Base-by-base conservation (phyloP, 2,797 vertebrate species). In the Pampus argenteus region DNA sequence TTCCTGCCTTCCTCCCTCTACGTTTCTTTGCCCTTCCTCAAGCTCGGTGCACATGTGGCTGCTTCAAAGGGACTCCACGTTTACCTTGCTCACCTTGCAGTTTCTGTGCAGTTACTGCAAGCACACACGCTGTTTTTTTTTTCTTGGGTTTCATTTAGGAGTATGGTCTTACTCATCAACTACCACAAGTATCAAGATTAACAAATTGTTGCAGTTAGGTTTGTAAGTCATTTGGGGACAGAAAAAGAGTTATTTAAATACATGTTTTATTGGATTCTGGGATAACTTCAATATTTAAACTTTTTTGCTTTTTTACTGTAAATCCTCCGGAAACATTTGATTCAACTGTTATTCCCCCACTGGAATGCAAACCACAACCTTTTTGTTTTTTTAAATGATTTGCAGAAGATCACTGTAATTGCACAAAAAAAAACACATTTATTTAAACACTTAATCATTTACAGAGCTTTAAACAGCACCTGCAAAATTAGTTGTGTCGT, bases 41-140 rank as follows among this genome's bases (percentile, higher is more conserved):
- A 29, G 22, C 60, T 74, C 17, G 61, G 28, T 84, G 87, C 86
- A 82, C 57, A 76, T 31, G 71, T 68, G 28, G 52, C 54, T 20
- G 62, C 82, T 80, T 85, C 79, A 83, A 74, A 84, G 73, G 40
- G 55, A 22, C 74, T 49, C 38, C 50, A 82, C 66, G 57, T 52
- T 71, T 47, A 83, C 77, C 20, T 64, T 36, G 80, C 80, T 86
- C 88, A 88, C 88, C 86, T 87, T 80, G 86, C 88, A 84, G 44
- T 81, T 88, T 84, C 71, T 71, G 62, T 79, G 77, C 75, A 78
- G 40, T 9, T 36, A 45, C 1, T 74, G 82, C 71, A 79, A 45
- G 18, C 9, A 1, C 66, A 36, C 54, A 38, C 8, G 0, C 40
- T 49, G 75, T 26, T 51, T 79, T 79, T 63, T 71, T 20, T 56